Evolutionary conservation across 53 echinoderm and acorn worm species (phyloP), one percentile per base, ranked within the genome.

Genomic region (Crossaster papposus): DNA sequence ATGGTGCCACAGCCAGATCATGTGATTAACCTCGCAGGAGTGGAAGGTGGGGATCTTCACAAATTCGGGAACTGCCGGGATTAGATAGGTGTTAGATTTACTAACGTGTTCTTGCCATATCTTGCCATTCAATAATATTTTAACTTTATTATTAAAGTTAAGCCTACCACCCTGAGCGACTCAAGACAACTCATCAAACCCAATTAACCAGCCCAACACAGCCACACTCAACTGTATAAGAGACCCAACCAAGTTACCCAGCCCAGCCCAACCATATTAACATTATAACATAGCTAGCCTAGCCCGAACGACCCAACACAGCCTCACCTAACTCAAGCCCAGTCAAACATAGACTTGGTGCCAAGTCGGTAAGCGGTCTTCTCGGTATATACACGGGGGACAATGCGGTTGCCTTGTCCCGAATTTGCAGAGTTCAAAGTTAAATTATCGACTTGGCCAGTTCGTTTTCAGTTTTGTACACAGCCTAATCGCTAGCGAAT

Each of bases 1-100:
- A 54, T 96, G 92, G 81, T 89, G 73, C 96, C 96, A 96, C n/a
- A 96, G 72, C 35, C 87, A 81, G n/a, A 96, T 93, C 35, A 90
- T 54, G 14, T 95, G 94, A 65, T 96, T 96, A 65, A 91, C 79
- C 78, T 96, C 96, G 36, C 92, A 88, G 80, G 91, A 88, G 18
- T 53, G 79, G 85, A 89, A 96, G 72, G 93, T 80, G 51, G 89
- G 89, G 23, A 92, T 90, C 44, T 94, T 95, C n/a, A 95, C 95
- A 89, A 81, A 90, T 3, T 51, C 70, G 26, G 96, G 96, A 31
- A 96, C 94, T 94, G 81, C 10, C 18, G 32, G 54, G 51, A 29
- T 30, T 9, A 1, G 9, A 63, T 32, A n/a, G 53, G 50, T 53
- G 44, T n/a, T 1, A 54, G 15, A 7, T 44, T 44, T 44, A 44